Percentiles rank a stretch among this genome's conserved stretches.
These are phyloP conservation scores for Chloromyia formosa DNA, from an alignment of 2,888 invertebrate genomes.

Conservation along the genomic window DNA sequence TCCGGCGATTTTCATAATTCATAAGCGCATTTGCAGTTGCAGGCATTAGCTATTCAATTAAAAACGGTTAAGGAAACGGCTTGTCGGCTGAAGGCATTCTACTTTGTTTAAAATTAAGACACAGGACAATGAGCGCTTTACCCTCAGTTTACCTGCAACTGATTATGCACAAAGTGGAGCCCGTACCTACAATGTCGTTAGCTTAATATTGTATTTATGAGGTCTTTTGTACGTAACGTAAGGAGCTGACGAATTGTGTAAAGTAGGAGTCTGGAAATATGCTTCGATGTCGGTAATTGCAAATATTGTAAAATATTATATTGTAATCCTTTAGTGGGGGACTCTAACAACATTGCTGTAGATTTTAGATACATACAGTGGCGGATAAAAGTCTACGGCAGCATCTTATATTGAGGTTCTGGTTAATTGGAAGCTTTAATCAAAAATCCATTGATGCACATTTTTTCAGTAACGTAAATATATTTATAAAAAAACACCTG, in stretches of 20 bases:
- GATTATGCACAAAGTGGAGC: not conserved
- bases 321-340: no score
- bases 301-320: no score
- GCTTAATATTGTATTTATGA: not conserved
- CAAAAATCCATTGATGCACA: no score
- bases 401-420: no score
- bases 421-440: no score
- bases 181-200: not conserved
- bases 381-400: no score
- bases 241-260: not conserved
- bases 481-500: no score
- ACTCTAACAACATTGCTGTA: no score
- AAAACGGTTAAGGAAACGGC: conserved; percentile 34
- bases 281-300: no score
- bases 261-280: not conserved
- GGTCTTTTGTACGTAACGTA: not conserved
- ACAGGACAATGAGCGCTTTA: not conserved
- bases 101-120: conserved; percentile 21
- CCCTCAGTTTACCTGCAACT: not conserved
- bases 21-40: conserved; percentile 34
- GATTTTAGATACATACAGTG: no score
- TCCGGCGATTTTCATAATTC: conserved; percentile 29
- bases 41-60: conserved; percentile 34
- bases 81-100: conserved; percentile 4
- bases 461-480: no score